Conservation (phyloP, 2,888 invertebrate species). For the Nemotelus nigrinus region DNA sequence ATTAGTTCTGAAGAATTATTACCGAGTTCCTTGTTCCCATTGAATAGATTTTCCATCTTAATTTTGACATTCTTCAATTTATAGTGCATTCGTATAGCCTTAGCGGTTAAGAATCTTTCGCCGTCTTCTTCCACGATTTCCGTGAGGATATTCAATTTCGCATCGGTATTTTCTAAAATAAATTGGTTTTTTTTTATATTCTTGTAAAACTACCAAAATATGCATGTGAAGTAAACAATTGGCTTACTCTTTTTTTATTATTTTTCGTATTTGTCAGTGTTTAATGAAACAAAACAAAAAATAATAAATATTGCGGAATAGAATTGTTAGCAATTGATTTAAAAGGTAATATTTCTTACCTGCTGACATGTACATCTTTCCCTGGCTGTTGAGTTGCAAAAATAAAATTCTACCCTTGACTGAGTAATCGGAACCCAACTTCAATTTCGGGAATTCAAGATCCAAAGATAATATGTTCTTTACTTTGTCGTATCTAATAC, state of each 20-base stretch:
- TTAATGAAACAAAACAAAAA: no score
- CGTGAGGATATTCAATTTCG: constrained; percentile 73
- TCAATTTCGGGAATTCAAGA: constrained; percentile 72
- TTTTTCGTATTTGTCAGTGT: no score
- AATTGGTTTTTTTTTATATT: not conserved
- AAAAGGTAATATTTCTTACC: not conserved
- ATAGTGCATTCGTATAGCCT: constrained; percentile 74
- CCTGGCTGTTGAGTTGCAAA: constrained; percentile 75
- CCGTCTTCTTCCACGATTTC: constrained; percentile 72
- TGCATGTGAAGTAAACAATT: not conserved
- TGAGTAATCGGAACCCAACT: constrained; percentile 76
- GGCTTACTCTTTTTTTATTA: no score
- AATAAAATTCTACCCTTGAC: constrained; percentile 75
- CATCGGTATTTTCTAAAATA: constrained; percentile 72
- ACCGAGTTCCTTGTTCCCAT: constrained; percentile 78
- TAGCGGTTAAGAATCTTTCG: constrained; percentile 76
- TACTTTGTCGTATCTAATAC: constrained; percentile 11
- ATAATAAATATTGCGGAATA: no score
- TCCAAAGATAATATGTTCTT: constrained; percentile 22
- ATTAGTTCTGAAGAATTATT: constrained; percentile 55
- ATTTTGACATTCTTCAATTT: constrained; percentile 74
- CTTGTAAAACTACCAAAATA: not conserved
- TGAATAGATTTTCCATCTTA: constrained; percentile 77
- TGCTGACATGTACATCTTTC: constrained; percentile 67
- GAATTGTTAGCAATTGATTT: no score